Conservation (phyloP, 2,888 invertebrate species). For the Dasypolia templi region DNA sequence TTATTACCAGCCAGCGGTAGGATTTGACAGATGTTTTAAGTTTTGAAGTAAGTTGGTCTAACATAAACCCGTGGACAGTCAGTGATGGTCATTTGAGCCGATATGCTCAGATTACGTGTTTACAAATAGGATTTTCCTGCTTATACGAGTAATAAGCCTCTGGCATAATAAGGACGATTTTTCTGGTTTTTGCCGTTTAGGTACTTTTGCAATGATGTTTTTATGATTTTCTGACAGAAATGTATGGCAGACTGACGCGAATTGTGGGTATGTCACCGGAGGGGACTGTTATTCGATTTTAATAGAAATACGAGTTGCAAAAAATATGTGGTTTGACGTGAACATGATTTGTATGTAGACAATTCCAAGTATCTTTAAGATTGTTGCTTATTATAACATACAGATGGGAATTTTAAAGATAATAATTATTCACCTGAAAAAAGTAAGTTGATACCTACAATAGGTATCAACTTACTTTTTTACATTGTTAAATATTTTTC, state of each 20-base stretch:
- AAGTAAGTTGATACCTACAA: too few relatives aligned
- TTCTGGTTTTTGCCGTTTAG: constrained; percentile 7
- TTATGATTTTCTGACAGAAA: constrained; percentile 9
- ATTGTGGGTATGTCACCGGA: constrained; percentile 22
- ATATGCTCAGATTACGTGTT: constrained; percentile 74
- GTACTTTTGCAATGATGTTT: constrained; percentile 27
- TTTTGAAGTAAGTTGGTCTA: constrained; percentile 26
- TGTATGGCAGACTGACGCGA: neutral
- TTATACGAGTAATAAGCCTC: constrained; percentile 61
- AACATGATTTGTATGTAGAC: neutral
- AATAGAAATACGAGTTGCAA: constrained; percentile 1
- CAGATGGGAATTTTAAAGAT: neutral
- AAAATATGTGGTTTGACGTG: neutral
- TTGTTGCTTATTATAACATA: neutral
- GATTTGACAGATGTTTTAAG: neutral
- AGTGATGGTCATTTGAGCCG: constrained; percentile 78
- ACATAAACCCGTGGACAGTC: constrained; percentile 53
- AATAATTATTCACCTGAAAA: neutral
- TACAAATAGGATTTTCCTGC: constrained; percentile 76
- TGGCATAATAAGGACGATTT: constrained; percentile 41
- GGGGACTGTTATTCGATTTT: neutral
- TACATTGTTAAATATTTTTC: neutral
- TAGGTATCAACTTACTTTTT: too few relatives aligned
- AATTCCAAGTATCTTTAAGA: neutral
- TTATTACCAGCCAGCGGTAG: neutral